These are phyloP conservation scores for Catagonus wagneri DNA, from an alignment of 2,113 vertebrate genomes.

Conservation along the genomic window DNA sequence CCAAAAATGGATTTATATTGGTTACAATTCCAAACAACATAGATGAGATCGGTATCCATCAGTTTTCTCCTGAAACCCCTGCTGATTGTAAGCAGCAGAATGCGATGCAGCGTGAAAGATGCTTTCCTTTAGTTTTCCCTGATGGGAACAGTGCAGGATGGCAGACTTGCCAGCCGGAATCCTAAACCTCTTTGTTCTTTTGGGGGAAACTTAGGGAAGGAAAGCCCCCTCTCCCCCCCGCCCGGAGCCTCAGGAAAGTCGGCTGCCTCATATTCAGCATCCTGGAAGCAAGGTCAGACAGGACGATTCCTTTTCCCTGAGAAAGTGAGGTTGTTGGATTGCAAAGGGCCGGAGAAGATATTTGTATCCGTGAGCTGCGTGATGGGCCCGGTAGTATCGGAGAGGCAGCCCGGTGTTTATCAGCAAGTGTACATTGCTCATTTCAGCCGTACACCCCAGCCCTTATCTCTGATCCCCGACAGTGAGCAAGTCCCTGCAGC, in stretches of 20 bases:
- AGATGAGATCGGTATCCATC: fast-evolving
- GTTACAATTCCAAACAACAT: no score
- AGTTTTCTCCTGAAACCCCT: fast-evolving
- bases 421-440: fast-evolving
- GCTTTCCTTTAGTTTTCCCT: not conserved
- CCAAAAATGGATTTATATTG: no score
- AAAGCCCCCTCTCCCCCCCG: not conserved
- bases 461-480: not conserved
- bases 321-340: conserved; percentile 40
- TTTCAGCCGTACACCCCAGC: not conserved
- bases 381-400: fast-evolving
- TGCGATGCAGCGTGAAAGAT: fast-evolving
- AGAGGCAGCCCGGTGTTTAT: not conserved
- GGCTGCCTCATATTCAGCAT: fast-evolving
- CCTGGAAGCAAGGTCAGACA: not conserved
- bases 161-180: not conserved
- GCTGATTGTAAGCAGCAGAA: not conserved
- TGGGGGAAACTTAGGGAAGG: not conserved
- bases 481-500: not conserved
- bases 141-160: no score
- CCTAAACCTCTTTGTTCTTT: not conserved
- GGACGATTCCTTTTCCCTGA: not conserved
- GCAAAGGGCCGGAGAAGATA: fast-evolving
- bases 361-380: not conserved
- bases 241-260: fast-evolving